Evolutionary conservation across 2,888 invertebrate genomes (phyloP), one percentile per base, ranked within the genome.

Genomic region (Lithosia quadra): DNA sequence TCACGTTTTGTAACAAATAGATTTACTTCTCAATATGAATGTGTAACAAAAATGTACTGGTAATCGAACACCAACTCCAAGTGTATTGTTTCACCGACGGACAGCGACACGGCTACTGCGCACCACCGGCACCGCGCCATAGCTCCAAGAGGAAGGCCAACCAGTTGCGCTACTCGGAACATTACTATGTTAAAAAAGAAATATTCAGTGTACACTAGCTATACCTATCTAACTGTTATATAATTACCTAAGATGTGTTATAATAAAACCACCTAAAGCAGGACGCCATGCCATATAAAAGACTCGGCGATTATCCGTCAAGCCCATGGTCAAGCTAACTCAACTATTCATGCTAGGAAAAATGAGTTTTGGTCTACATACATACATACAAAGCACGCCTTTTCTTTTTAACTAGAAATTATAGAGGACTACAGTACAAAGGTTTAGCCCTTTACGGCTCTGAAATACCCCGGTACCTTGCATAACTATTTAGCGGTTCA

Each of bases 31-130:
- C 2, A 4, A 3, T n/a, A 49, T n/a, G 9, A n/a, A n/a, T 49
- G n/a, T n/a, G n/a, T 36, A 9, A 36, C 13, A 60, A 60, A n/a
- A 49, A 15, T n/a, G 43, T 62, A 39, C 10, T 11, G 24, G 49
- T 5, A 62, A 49, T 39, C 24, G 18, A 62, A 62, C 49, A 62
- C 28, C 10, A 39, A 62, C 43, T 49, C 5, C 1, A 7, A 36
- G 36, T 56, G 43, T 64, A 34, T 39, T 36, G 13, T 64, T 56
- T 57, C 64, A n/a, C n/a, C 13, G 8, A 11, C 36, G 13, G 18
- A 60, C 8, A 64, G 13, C 21, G 64, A 39, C 63, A 64, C 53
- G 63, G 63, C 34, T 36, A 24, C 59, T 22, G 59, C 21, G 21
- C 33, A 15, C 18, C 5, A n/a, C n/a, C n/a, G 28, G 2, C 18